Percentiles rank a stretch among this genome's conserved stretches.
These are phyloP conservation scores for Myxocyprinus asiaticus DNA, from an alignment of 2,113 vertebrate genomes.

Conservation along the genomic window DNA sequence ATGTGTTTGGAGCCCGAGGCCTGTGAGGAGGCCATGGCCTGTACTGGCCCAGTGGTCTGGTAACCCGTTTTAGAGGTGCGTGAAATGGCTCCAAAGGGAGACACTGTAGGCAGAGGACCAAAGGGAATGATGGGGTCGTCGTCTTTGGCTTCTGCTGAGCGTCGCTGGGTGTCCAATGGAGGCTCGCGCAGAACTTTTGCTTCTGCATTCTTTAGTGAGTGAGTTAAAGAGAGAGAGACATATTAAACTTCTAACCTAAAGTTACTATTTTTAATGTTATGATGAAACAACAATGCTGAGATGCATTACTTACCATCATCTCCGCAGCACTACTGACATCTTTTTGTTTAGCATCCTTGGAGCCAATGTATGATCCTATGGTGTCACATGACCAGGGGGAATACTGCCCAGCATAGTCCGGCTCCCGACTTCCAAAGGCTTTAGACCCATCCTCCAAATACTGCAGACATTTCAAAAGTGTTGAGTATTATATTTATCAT, in stretches of 20 bases:
- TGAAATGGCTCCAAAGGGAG: slow-evolving; percentile 95
- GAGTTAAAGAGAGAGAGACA: not conserved
- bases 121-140: slow-evolving; percentile 98
- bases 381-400: slow-evolving; percentile 99
- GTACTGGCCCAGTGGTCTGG: slow-evolving; percentile 87
- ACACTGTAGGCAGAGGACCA: slow-evolving; percentile 94
- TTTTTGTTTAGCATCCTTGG: slow-evolving; percentile 97
- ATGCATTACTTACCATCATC: slow-evolving; percentile 83
- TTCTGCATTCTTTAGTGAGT: slow-evolving; percentile 82
- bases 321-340: slow-evolving; percentile 86
- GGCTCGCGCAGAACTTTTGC: slow-evolving; percentile 87
- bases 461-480: slow-evolving; percentile 67
- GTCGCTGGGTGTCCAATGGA: slow-evolving; percentile 85
- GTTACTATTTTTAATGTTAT: not conserved
- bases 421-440: slow-evolving; percentile 85
- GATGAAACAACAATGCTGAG: not conserved
- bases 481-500: not conserved
- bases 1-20: slow-evolving; percentile 86
- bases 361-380: slow-evolving; percentile 96
- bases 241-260: too few relatives aligned
- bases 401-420: slow-evolving; percentile 92
- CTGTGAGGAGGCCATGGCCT: slow-evolving; percentile 84
- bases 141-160: slow-evolving; percentile 85
- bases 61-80: slow-evolving; percentile 93
- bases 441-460: slow-evolving; percentile 91